Evolutionary conservation across 2,113 vertebrate species (phyloP).

Genomic region (Jaculus jaculus): DNA sequence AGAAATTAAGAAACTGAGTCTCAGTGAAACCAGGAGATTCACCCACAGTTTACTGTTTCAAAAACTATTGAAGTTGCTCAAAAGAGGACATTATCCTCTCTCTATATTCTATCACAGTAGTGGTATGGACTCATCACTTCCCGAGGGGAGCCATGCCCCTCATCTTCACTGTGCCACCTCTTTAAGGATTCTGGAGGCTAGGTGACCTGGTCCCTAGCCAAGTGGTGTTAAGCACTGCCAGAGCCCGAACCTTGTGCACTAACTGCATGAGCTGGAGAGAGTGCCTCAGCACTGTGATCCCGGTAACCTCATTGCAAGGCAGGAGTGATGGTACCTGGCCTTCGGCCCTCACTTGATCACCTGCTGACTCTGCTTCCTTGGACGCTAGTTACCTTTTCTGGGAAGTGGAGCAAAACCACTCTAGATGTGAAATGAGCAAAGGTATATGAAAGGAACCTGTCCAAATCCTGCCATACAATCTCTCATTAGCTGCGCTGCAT

Average conservation of each 20-base stretch:
- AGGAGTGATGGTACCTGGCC: not conserved
- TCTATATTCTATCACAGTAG: not conserved
- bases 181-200: not conserved
- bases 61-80: not conserved
- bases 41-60: not conserved
- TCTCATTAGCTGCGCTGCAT: not conserved
- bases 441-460: not conserved
- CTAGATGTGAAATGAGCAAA: not conserved
- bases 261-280: not conserved
- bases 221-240: fast-evolving
- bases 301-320: not conserved
- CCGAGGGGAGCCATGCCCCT: not conserved
- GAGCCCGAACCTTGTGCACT: not conserved
- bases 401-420: not conserved
- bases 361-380: not conserved
- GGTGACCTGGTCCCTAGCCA: not conserved
- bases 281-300: not conserved
- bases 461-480: not conserved
- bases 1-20: not conserved
- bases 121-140: too few relatives aligned
- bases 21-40: not conserved
- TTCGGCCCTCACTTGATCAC: not conserved
- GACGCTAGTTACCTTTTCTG: not conserved
- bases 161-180: not conserved
- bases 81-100: not conserved